Evolutionary conservation across 2,113 vertebrate genomes (phyloP), one percentile per base, ranked within the genome.

Genomic region (Pteruthius melanotis): DNA sequence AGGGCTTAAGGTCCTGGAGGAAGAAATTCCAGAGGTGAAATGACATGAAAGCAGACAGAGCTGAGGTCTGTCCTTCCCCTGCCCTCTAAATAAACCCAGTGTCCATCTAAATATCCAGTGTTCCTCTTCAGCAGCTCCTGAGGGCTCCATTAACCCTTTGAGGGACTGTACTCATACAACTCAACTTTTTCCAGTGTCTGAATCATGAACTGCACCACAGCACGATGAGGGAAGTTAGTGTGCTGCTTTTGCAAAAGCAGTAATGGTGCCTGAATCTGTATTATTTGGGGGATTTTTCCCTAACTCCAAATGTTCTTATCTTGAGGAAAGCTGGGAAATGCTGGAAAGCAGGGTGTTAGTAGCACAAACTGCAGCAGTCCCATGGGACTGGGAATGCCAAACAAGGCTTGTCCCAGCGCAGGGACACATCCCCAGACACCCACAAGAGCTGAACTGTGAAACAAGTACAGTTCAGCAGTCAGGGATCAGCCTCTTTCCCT

Each of bases 81-180:
- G 35, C 6, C 39, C 53, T 70, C 33, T 81, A 11, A 35, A 63
- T 40, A 66, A 94, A 44, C 33, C 75, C 1, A 4, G 0, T 54
- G 77, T 40, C 33, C 17, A 68, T 42, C 17, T 68, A 54, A 68
- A 71, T 26, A 40, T 6, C 8, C 33, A 61, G 3, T 0, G 2
- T 39, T 98, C 19, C 24, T 54, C 52, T 82, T 63, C 52, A 98
- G 98, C 60, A 97, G 20, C 8, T 89, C 44, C 65, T 22, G 40
- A 56, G 57, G 59, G 53, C 44, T 86, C 23, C 44, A 30, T 76
- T 15, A 79, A 30, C 30, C 45, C 13, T 49, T 60, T 78, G 45
- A 44, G 54, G 21, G 23, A 13, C 27, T 35, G 15, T 12, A 8
- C 28, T 69, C 17, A 2, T 3, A 18, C 5, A 5, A 56, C 23